phyloP scores from a whole-genome alignment of 2,113 vertebrate genomes.

The Condylura cristata region DNA sequence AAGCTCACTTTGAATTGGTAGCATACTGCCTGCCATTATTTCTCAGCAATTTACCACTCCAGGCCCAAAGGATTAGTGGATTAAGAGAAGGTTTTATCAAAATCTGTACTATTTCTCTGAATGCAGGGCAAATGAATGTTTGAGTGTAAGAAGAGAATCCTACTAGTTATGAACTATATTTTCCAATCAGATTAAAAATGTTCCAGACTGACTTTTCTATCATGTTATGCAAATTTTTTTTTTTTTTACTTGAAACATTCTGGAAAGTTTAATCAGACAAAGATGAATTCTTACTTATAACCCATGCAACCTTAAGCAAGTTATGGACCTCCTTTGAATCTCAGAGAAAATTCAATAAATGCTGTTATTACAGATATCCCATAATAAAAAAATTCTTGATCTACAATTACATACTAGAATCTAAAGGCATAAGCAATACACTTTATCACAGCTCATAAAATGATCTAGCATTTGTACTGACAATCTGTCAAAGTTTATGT shows the following conservation, averaged over 20 bases:
- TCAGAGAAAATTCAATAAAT: not conserved
- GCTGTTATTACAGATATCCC: not conserved
- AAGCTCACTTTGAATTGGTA: constrained; percentile 83
- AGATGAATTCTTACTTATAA: not conserved
- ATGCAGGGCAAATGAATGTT: constrained; percentile 78
- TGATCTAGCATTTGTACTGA: not conserved
- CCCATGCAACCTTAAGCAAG: not conserved
- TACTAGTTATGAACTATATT: not conserved
- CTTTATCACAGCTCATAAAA: not conserved
- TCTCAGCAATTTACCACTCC: constrained; percentile 83
- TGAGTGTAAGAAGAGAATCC: constrained; percentile 65
- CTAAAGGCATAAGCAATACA: not conserved
- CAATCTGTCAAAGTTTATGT: not conserved
- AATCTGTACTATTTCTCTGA: constrained; percentile 79
- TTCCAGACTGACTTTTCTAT: not conserved
- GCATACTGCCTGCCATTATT: constrained; percentile 86
- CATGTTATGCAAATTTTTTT: not conserved
- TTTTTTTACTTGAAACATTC: constrained; percentile 15
- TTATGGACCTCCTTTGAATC: not conserved
- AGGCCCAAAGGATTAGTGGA: constrained; percentile 81
- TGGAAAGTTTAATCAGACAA: not conserved
- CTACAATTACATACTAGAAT: constrained; percentile 7
- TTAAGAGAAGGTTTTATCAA: constrained; percentile 53
- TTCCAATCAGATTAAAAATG: constrained; percentile 41
- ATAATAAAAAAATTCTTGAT: constrained; percentile 18